These are phyloP conservation scores for Microtus pennsylvanicus DNA, from an alignment of 2,113 vertebrate genomes.

Conservation along the genomic window DNA sequence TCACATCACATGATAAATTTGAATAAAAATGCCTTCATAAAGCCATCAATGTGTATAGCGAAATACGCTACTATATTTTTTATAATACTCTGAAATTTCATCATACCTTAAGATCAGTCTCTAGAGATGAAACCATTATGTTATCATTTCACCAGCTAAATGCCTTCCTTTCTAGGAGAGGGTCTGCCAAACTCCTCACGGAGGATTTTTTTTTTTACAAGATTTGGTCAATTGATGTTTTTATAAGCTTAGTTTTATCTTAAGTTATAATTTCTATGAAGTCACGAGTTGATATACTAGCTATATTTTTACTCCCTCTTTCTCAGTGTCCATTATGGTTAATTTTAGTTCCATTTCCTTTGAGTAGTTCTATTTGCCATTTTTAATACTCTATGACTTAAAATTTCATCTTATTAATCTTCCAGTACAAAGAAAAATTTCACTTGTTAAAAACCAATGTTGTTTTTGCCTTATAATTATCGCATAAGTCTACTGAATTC, in stretches of 20 bases:
- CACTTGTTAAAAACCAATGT: conserved; percentile 3
- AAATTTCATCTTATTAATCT: conserved; percentile 18
- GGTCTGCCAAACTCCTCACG: background rate
- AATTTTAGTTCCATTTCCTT: conserved; percentile 45
- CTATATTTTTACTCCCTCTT: conserved; percentile 12
- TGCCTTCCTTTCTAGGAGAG: background rate
- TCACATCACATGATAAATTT: background rate
- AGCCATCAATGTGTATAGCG: no score
- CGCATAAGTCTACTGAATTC: background rate
- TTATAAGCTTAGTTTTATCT: conserved; percentile 46
- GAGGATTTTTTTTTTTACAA: background rate
- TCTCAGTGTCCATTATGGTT: background rate
- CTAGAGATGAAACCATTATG: background rate
- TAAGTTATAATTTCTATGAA: conserved; percentile 29
- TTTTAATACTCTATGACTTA: conserved; percentile 6
- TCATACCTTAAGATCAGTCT: background rate
- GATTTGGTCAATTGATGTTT: background rate
- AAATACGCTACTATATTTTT: background rate
- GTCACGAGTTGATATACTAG: background rate
- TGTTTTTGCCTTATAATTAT: conserved; percentile 46
- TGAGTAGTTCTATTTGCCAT: conserved; percentile 15
- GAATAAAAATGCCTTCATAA: background rate
- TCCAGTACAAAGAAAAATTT: background rate
- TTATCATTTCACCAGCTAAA: background rate
- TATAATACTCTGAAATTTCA: background rate